A percentile compares a stretch with the other conserved stretches of the same genome.
Conservation (phyloP, 2,113 vertebrate species). For the Siniperca knerii region DNA sequence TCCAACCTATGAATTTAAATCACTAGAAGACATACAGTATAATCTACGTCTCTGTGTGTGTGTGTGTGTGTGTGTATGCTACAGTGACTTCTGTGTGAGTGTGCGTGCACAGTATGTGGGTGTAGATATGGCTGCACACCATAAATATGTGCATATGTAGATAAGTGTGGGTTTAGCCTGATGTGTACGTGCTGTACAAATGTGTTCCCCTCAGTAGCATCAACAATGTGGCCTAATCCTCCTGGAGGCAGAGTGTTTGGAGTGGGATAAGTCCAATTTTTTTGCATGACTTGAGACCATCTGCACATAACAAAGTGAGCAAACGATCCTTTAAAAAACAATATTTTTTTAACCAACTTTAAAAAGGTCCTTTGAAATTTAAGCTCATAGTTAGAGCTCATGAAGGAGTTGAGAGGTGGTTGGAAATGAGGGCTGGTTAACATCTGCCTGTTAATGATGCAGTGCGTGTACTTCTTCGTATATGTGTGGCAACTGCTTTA, state of each 20-base stretch:
- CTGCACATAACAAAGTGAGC: conserved; percentile 52
- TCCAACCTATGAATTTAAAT: conserved; percentile 8
- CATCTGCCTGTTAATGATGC: conserved; percentile 24
- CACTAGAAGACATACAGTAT: conserved; percentile 14
- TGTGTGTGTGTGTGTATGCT: not conserved
- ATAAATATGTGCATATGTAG: conserved; percentile 46
- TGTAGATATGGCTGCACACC: conserved; percentile 20
- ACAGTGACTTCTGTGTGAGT: not conserved
- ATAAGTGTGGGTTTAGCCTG: conserved; percentile 39
- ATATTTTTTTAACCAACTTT: not conserved
- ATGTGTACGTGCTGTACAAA: conserved; percentile 21
- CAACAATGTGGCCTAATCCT: conserved; percentile 52
- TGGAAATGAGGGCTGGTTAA: conserved; percentile 12
- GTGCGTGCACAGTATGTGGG: conserved; percentile 4
- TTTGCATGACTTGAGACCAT: conserved; percentile 72
- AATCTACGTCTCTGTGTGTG: not conserved
- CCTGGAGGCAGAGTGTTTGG: conserved; percentile 59
- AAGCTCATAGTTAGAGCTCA: conserved; percentile 3
- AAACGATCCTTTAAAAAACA: not conserved
- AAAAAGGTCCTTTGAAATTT: conserved; percentile 20
- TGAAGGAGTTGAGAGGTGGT: not conserved
- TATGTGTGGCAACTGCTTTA: conserved; percentile 36
- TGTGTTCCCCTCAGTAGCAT: conserved; percentile 12
- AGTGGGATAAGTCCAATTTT: conserved; percentile 64
- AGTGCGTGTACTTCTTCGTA: not conserved